A percentile compares a stretch with the other conserved stretches of the same genome.
phyloP scores from a whole-genome alignment of 2,797 vertebrate genomes.

The Parauchenoglanis punctatus region DNA sequence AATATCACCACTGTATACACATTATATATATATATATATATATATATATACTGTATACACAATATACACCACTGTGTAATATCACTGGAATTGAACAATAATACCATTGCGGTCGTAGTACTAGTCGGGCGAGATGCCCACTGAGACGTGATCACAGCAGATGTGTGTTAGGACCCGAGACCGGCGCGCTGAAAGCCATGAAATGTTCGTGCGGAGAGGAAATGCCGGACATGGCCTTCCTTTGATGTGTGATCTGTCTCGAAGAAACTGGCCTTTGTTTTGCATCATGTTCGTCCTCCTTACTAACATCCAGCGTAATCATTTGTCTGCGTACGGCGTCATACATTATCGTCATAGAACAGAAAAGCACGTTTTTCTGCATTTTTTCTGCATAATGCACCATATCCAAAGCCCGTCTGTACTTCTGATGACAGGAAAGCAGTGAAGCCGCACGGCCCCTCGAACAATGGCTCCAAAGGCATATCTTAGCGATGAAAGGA shows the following conservation, averaged over 20 bases:
- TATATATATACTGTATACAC: too few relatives aligned
- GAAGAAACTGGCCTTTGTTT: background rate
- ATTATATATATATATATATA: too few relatives aligned
- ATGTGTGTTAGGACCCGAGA: background rate
- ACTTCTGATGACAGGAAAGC: slow-evolving; percentile 23
- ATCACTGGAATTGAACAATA: background rate
- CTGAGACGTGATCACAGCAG: background rate
- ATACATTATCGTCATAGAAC: background rate
- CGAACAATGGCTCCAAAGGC: slow-evolving; percentile 39
- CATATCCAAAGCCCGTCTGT: slow-evolving; percentile 36
- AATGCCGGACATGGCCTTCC: slow-evolving; percentile 28
- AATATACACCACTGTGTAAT: background rate
- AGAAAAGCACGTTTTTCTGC: slow-evolving; percentile 30
- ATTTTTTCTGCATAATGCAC: background rate
- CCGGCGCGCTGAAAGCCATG: slow-evolving; percentile 1
- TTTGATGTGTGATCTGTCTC: slow-evolving; percentile 39
- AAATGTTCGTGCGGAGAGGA: slow-evolving; percentile 37
- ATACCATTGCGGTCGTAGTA: background rate
- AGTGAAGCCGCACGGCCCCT: slow-evolving; percentile 25
- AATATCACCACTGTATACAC: background rate
- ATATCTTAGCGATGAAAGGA: slow-evolving; percentile 49
- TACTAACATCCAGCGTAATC: background rate
- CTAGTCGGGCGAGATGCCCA: background rate
- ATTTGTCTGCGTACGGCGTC: background rate
- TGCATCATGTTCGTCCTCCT: background rate